A percentile compares a stretch with the other conserved stretches of the same genome.
Conservation (phyloP, 2,113 vertebrate species). For the Brachyistius frenatus region DNA sequence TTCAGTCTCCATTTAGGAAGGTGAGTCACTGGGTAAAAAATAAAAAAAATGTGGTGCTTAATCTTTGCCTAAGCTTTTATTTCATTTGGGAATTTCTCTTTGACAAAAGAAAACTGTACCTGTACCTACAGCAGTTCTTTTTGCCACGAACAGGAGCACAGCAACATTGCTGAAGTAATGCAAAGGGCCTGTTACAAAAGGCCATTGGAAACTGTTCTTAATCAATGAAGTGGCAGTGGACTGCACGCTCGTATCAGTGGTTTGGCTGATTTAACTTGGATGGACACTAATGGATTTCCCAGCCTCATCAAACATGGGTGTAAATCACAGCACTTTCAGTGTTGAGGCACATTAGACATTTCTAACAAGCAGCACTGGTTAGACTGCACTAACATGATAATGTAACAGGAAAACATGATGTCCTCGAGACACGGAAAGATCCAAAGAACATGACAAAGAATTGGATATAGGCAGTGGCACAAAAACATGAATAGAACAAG, state of each 20-base stretch:
- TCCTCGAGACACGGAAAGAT: slow-evolving; percentile 38
- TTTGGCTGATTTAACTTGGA: slow-evolving; percentile 75
- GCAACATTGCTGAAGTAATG: slow-evolving; percentile 35
- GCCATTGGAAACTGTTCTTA: slow-evolving; percentile 61
- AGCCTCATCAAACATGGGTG: slow-evolving; percentile 64
- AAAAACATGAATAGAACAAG: slow-evolving; percentile 3
- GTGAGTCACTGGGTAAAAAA: slow-evolving; percentile 33
- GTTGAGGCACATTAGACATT: slow-evolving; percentile 33
- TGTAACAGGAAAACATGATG: slow-evolving; percentile 37
- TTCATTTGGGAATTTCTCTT: slow-evolving; percentile 42
- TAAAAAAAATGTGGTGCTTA: slow-evolving; percentile 22
- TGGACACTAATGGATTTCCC: slow-evolving; percentile 74
- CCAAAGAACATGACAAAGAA: slow-evolving; percentile 16
- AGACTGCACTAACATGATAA: slow-evolving; percentile 27
- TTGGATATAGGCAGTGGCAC: background rate
- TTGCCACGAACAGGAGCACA: slow-evolving; percentile 3
- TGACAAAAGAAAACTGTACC: slow-evolving; percentile 10
- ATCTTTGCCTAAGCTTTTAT: slow-evolving; percentile 55
- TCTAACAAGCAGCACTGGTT: slow-evolving; percentile 38
- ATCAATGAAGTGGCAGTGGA: slow-evolving; percentile 67
- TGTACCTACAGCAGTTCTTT: slow-evolving; percentile 1
- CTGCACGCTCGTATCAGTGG: slow-evolving; percentile 50
- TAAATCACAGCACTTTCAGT: slow-evolving; percentile 66
- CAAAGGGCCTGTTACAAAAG: slow-evolving; percentile 62
- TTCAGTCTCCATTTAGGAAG: slow-evolving; percentile 37